Conservation (phyloP, 1,140 invertebrate genomes). For the Dermatophagoides farinae region DNA sequence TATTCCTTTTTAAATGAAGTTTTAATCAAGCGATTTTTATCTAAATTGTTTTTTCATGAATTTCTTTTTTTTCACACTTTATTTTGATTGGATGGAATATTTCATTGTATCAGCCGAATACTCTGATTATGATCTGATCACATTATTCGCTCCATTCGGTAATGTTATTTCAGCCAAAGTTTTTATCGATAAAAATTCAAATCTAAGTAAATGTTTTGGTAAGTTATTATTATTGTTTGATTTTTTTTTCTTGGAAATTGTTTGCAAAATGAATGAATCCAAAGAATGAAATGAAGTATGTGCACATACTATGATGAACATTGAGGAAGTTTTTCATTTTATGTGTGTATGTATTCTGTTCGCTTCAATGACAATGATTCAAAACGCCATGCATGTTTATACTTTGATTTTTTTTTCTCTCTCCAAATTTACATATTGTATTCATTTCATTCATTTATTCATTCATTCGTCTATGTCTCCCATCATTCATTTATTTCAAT, state of each 20-base stretch:
- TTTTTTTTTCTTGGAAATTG: not conserved
- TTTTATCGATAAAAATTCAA: conserved; percentile 96
- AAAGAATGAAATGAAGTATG: too few relatives aligned
- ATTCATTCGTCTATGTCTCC: too few relatives aligned
- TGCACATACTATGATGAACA: too few relatives aligned
- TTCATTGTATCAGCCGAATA: conserved; percentile 41
- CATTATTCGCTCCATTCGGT: conserved; percentile 85
- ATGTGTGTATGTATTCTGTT: too few relatives aligned
- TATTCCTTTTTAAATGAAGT: not conserved
- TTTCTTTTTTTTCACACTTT: not conserved
- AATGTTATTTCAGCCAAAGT: conserved; percentile 94
- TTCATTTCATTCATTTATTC: too few relatives aligned
- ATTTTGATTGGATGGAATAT: not conserved
- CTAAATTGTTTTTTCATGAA: not conserved
- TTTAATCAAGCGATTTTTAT: not conserved
- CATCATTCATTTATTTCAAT: too few relatives aligned
- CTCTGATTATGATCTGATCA: conserved; percentile 74
- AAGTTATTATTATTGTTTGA: conserved; percentile 22
- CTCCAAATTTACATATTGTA: too few relatives aligned
- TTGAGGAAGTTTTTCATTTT: too few relatives aligned
- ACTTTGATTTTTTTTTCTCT: too few relatives aligned
- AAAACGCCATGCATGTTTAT: too few relatives aligned
- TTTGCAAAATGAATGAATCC: too few relatives aligned
- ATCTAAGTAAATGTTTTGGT: conserved; percentile 96
- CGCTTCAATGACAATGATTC: too few relatives aligned